A percentile compares a stretch with the other conserved stretches of the same genome.
Evolutionary conservation across 2,113 vertebrate genomes (phyloP).

Genomic region (Heterotilapia buettikoferi): DNA sequence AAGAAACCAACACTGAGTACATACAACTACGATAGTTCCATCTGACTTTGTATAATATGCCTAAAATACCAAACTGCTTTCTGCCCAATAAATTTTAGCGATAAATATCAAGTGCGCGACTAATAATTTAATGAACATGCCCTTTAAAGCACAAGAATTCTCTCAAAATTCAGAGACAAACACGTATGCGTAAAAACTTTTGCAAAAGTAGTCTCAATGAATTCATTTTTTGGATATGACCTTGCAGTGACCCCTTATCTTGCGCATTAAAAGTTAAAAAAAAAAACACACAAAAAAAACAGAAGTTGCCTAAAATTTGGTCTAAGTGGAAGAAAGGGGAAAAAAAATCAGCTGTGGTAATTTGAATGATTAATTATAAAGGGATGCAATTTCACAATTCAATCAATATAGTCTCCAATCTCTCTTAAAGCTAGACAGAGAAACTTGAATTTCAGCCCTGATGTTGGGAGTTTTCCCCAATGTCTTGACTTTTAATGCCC

Average conservation of each 20-base stretch:
- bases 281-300: not conserved
- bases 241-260: not conserved
- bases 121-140: not conserved
- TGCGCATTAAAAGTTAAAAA: not conserved
- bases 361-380: not conserved
- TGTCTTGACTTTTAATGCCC: conserved; percentile 1
- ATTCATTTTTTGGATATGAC: not conserved
- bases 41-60: not conserved
- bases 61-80: not conserved
- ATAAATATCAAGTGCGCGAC: conserved; percentile 10
- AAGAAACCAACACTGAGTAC: not conserved
- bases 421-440: not conserved
- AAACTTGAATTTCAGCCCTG: not conserved
- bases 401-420: not conserved
- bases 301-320: not conserved
- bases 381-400: not conserved
- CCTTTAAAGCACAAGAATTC: not conserved
- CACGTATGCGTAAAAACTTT: not conserved
- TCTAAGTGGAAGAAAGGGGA: not conserved
- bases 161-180: not conserved
- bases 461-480: not conserved
- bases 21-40: not conserved
- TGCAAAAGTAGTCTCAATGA: not conserved
- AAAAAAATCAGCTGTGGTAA: not conserved
- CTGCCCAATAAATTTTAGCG: not conserved